A percentile compares a stretch with the other conserved stretches of the same genome.
phyloP scores from a whole-genome alignment of 2,797 vertebrate genomes.

The Premnoplex brunnescens region DNA sequence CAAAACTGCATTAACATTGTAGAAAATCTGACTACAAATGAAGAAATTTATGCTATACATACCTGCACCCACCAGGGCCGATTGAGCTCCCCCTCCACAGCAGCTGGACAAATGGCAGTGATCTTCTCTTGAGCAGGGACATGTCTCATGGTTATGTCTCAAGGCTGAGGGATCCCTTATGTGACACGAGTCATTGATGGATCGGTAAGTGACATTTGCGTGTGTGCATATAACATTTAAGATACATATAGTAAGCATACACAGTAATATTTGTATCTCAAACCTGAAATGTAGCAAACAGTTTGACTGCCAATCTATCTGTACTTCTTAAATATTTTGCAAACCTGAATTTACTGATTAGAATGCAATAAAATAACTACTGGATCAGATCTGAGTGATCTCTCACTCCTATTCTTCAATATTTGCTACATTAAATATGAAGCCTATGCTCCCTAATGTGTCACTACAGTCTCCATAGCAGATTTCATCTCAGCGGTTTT shows the following conservation, averaged over 20 bases:
- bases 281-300: not conserved
- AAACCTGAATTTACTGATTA: not conserved
- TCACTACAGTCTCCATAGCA: not conserved
- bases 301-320: fast-evolving
- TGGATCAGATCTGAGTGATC: not conserved
- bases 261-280: fast-evolving
- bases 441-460: fast-evolving
- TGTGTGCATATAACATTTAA: not conserved
- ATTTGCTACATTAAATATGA: not conserved
- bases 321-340: not conserved
- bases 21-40: not conserved
- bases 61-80: not conserved
- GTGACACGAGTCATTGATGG: fast-evolving
- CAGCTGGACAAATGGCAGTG: not conserved
- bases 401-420: not conserved
- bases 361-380: not conserved
- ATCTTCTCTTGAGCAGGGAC: not conserved
- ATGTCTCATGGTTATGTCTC: not conserved
- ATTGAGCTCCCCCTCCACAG: not conserved
- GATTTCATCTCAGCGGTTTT: not conserved
- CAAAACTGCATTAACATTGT: not conserved
- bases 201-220: not conserved
- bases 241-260: fast-evolving
- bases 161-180: not conserved
- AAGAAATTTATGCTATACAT: not conserved